Conservation (phyloP, 2,113 vertebrate species). For the Phaetusa simplex region DNA sequence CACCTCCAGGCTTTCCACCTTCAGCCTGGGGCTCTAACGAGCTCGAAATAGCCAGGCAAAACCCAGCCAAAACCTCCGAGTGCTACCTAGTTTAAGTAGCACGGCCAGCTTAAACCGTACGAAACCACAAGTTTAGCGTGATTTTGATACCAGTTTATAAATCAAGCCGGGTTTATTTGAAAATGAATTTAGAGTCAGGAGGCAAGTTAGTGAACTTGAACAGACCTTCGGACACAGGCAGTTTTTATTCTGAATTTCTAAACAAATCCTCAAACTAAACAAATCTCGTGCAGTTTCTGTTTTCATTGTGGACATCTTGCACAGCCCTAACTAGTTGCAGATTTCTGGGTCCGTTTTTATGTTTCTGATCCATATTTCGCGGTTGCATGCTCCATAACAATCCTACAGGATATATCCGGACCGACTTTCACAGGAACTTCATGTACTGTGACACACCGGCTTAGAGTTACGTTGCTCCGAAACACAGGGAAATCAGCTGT, state of each 20-base stretch:
- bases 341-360: background rate
- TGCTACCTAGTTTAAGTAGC: background rate
- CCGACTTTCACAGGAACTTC: background rate
- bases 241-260: background rate
- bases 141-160: background rate
- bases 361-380: background rate
- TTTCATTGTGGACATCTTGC: background rate
- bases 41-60: background rate
- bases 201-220: background rate
- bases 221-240: background rate
- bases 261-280: background rate
- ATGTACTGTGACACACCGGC: background rate
- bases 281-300: background rate
- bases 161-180: background rate
- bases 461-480: background rate
- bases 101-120: fast-evolving
- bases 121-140: background rate
- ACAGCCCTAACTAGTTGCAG: background rate
- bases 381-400: background rate
- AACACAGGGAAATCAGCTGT: background rate
- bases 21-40: background rate
- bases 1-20: background rate
- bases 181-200: background rate
- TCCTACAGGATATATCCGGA: background rate
- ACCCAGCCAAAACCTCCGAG: background rate